A percentile compares a stretch with the other conserved stretches of the same genome.
These are phyloP conservation scores for Ochropacha duplaris DNA, from an alignment of 2,888 invertebrate genomes.

Conservation along the genomic window DNA sequence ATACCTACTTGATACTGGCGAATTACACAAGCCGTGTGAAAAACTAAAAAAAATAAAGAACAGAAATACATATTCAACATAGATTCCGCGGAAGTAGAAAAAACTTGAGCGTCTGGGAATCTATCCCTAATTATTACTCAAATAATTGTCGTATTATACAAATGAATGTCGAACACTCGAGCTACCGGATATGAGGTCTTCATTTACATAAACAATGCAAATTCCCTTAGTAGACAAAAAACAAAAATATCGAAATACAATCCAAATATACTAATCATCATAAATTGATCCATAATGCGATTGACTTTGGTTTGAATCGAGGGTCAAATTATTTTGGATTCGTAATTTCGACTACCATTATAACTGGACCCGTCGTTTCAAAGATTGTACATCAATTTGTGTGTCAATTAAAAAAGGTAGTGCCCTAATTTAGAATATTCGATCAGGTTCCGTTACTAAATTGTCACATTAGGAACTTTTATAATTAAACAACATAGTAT, in stretches of 20 bases:
- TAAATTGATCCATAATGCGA: background rate
- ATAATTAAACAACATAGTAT: background rate
- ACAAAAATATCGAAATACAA: background rate
- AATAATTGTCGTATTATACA: background rate
- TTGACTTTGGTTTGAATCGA: background rate
- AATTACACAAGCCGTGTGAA: no score
- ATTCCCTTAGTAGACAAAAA: background rate
- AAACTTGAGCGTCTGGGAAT: background rate
- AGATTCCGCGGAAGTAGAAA: background rate
- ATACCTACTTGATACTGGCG: no score
- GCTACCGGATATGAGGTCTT: background rate
- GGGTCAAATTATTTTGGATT: background rate
- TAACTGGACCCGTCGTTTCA: background rate
- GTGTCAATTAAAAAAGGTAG: background rate
- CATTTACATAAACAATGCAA: background rate
- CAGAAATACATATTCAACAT: background rate
- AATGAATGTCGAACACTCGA: background rate
- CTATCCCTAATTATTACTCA: background rate
- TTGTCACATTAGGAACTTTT: constrained; percentile 4
- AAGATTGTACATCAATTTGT: background rate
- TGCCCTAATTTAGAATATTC: background rate
- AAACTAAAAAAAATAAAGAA: no score
- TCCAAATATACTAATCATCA: background rate
- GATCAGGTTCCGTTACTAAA: constrained; percentile 6
- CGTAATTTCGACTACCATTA: background rate